Conservation (phyloP, 2,888 invertebrate genomes). For the Capitulum mitella region DNA sequence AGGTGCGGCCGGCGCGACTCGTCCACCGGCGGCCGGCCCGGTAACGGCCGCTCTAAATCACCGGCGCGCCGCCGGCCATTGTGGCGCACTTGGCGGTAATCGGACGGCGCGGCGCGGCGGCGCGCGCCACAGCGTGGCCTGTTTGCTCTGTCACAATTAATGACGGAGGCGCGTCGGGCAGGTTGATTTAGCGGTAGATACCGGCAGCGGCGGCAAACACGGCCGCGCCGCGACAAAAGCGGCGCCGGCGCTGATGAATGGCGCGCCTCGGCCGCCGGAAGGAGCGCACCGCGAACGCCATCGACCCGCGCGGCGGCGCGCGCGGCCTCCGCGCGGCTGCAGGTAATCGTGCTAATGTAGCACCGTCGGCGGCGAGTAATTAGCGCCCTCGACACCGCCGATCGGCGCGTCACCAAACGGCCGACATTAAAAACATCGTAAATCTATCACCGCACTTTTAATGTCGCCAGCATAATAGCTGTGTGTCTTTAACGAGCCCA, state of each 20-base stretch:
- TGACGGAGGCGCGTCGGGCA: not conserved
- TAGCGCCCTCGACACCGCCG: not conserved
- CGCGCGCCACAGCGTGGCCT: not conserved
- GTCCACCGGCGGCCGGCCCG: not conserved
- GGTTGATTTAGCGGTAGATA: slow-evolving; percentile 15
- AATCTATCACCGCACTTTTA: not conserved
- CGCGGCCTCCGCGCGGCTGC: not conserved
- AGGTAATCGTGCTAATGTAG: slow-evolving; percentile 16
- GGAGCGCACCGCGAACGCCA: not conserved
- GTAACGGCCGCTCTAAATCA: not conserved
- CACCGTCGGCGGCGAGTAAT: not conserved
- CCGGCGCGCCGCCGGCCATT: not conserved
- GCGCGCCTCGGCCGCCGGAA: not conserved
- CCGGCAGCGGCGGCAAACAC: slow-evolving; percentile 14
- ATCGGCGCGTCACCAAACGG: not conserved
- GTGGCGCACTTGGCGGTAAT: slow-evolving; percentile 12
- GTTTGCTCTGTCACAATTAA: slow-evolving; percentile 1
- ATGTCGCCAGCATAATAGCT: not conserved
- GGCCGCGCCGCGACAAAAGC: not conserved
- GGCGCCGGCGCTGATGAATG: not conserved
- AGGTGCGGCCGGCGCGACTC: not conserved
- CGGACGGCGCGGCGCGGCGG: not conserved
- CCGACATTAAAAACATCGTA: not conserved
- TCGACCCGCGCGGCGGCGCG: not conserved
- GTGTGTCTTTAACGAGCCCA: not conserved